A percentile compares a stretch with the other conserved stretches of the same genome.
Evolutionary conservation across 2,113 vertebrate genomes (phyloP).

Genomic region (Rousettus leschenaultii): DNA sequence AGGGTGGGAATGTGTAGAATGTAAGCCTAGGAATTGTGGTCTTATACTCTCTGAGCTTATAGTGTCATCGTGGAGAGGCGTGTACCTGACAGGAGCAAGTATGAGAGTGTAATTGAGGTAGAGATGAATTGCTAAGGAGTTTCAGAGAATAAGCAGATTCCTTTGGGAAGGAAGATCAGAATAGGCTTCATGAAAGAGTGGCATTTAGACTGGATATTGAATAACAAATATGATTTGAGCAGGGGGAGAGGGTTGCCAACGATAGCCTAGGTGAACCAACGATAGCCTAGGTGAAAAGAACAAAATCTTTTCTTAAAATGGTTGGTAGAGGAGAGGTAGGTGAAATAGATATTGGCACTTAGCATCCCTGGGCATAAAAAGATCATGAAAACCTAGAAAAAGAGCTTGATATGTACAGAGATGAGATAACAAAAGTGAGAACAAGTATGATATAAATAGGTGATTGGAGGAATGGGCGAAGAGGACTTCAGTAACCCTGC

Average conservation of each 20-base stretch:
- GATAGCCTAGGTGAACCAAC: not conserved
- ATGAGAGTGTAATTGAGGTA: not conserved
- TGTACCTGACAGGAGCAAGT: not conserved
- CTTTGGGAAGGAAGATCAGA: not conserved
- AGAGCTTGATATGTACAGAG: not conserved
- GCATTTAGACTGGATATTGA: not conserved
- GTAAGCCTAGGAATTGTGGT: not conserved
- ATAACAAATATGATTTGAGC: not conserved
- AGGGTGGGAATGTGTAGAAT: not conserved
- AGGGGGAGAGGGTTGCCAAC: not conserved
- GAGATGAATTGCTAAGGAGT: not conserved
- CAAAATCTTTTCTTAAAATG: not conserved
- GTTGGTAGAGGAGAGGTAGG: not conserved
- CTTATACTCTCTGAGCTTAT: not conserved
- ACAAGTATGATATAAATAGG: not conserved
- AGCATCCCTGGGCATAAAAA: not conserved
- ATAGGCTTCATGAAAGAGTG: not conserved
- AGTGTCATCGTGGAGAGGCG: not conserved
- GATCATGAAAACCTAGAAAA: not conserved
- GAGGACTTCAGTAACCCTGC: not conserved
- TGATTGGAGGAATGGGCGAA: not conserved
- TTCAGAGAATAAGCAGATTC: not conserved
- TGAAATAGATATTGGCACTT: not conserved
- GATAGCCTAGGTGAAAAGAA: not conserved
- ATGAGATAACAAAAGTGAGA: not conserved